Evolutionary conservation across 1,140 invertebrate species (phyloP), one percentile per base, ranked within the genome.

Genomic region (Saccostrea cuccullata): DNA sequence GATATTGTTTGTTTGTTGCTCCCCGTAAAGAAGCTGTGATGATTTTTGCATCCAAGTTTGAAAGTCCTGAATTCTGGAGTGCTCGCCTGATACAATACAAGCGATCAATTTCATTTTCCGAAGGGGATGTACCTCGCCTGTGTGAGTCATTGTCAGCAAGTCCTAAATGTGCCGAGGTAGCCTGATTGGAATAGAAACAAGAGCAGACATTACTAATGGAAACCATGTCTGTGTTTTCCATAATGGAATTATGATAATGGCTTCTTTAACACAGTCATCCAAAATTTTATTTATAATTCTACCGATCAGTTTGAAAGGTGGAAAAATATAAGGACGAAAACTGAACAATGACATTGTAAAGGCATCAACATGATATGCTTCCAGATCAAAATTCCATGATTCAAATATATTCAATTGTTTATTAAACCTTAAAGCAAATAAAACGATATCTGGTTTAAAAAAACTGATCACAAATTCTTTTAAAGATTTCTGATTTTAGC

Each of bases 1-100:
- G 47, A 82, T 90, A 89, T 60, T 89, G 88, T 55, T n/a, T n/a
- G n/a, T n/a, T 85, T 87, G 5, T 20, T 84, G 87, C 73, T 23
- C 23, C 40, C 77, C 73, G 83, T 86, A 70, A 89, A 36, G 88
- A 89, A 6, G 36, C 15, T 12, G 77, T 6, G 30, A 90, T 87
- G 36, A 86, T 20, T 47, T 77, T 15, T 12, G 60, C n/a, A 89
- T 82, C 26, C 20, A 82, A n/a, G 85, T 55, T 6, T 82, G n/a
- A n/a, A n/a, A n/a, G n/a, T n/a, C n/a, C n/a, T n/a, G n/a, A n/a
- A n/a, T n/a, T n/a, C n/a, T n/a, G 58, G 40, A 85, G 55, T 15
- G 23, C 20, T 56, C 55, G 17, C 87, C 87, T 36, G 84, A 88
- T 56, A 85, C 64, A 60, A 26, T 2, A 56, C 88, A 89, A 20